Percentiles rank a stretch among this genome's conserved stretches.
These are phyloP conservation scores for Drosophila sp. DNA, from an alignment of 1,140 invertebrate species.

Conservation along the genomic window DNA sequence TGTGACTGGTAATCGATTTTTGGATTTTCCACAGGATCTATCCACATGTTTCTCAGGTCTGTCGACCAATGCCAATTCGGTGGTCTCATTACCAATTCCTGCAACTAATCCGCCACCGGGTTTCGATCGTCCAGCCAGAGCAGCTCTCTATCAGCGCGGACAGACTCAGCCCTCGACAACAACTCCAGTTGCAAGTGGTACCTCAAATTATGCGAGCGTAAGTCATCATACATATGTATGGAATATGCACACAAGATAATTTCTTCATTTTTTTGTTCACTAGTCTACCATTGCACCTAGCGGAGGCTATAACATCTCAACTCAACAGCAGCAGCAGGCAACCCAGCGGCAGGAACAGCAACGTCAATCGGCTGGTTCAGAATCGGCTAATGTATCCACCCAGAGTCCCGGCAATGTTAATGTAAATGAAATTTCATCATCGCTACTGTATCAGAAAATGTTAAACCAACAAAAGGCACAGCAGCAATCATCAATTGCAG, in stretches of 20 bases:
- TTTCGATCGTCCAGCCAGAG: slow-evolving; percentile 34
- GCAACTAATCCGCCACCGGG: slow-evolving; percentile 31
- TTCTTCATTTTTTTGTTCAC: not conserved
- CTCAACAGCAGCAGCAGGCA: not conserved
- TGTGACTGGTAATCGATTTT: slow-evolving; percentile 44
- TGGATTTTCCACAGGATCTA: slow-evolving; percentile 55
- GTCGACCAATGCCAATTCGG: not conserved
- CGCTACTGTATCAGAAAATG: slow-evolving; percentile 30
- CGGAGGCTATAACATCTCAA: not conserved
- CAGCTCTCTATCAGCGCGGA: slow-evolving; percentile 28
- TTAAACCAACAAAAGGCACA: slow-evolving; percentile 30
- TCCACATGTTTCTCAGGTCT: slow-evolving; percentile 24
- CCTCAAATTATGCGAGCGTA: slow-evolving; percentile 5
- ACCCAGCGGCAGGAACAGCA: not conserved
- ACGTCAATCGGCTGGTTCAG: not conserved
- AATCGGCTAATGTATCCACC: not conserved
- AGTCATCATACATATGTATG: not conserved
- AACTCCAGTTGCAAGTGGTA: not conserved
- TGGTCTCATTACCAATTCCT: not conserved
- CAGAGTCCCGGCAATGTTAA: not conserved
- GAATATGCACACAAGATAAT: not conserved
- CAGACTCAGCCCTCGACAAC: not conserved
- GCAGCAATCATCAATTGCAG: slow-evolving; percentile 16
- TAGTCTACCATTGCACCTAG: not conserved
- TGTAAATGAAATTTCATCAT: not conserved